Base-by-base conservation (phyloP, 2,797 vertebrate species). In the Falco biarmicus region DNA sequence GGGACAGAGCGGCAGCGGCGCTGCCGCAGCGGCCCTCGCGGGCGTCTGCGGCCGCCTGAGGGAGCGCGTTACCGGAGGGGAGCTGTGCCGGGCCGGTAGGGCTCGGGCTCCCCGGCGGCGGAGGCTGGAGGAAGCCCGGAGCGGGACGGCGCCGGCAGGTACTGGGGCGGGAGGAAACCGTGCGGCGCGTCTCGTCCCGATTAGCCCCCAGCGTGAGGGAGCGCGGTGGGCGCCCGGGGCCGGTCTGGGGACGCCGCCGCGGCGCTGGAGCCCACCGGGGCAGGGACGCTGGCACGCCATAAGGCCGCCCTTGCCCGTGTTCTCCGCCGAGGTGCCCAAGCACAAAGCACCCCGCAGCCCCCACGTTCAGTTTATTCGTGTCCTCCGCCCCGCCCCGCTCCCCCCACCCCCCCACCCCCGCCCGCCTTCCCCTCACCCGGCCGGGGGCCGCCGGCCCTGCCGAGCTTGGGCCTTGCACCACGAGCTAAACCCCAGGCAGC, bases 1-100 rank as follows among this genome's bases (percentile, higher is more conserved):
- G 95, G 96, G 96, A 90, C 95, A 95, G 95, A 97, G 95, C 95
- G 95, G 87, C 95, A 96, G 90, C 92, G 76, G 94, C 61, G 96
- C 84, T 85, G 95, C 93, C 95, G 56, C 50, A 6, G 41, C 41
- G 41, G 41, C 41, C 41, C 5, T 41, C 41, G 41, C 41, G 13
- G 41, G 41, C 54, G 19, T n/a, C 53, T n/a, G 11, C 6, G 41
- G 31, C 11, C 39, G 48, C 14, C 41, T 22, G 20, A 24, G 41
- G 41, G 41, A 41, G 41, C 41, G 41, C 41, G 41, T 41, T 41
- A 14, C 41, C 41, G 41, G 41, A 41, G 41, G 41, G 41, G 13
- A 41, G 41, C 41, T 50, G 48, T 10, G 32, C 32, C 3, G 65
- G 15, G 2, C 8, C 70, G 50, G 50, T 10, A 31, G 50, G 43